phyloP scores from a whole-genome alignment of 2,888 invertebrate genomes.

The Tanypteryx hageni region DNA sequence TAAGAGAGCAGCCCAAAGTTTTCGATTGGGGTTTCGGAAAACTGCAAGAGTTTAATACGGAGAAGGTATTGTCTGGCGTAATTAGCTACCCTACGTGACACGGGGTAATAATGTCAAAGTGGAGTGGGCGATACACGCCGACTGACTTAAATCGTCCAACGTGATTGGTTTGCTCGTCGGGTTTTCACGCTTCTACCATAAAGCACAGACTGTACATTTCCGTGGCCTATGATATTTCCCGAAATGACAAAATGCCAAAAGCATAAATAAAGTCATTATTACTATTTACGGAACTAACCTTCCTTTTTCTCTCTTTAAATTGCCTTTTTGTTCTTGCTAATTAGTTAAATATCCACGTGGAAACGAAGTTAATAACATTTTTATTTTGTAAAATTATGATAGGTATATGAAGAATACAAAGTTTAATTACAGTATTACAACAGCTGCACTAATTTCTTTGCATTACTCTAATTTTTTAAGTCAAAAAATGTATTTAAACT shows the following conservation, averaged over 20 bases:
- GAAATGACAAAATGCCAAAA: neutral
- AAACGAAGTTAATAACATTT: too few species aligned
- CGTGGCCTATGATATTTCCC: neutral
- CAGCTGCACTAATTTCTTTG: too few species aligned
- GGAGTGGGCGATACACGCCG: neutral
- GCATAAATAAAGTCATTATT: too few species aligned
- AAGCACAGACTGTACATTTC: neutral
- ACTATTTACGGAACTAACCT: too few species aligned
- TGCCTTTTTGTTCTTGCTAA: too few species aligned
- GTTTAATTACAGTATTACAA: too few species aligned
- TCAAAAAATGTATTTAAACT: too few species aligned
- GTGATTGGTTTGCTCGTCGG: constrained; percentile 24
- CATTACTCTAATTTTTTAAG: too few species aligned
- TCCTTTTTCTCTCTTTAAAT: too few species aligned
- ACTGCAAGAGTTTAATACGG: constrained; percentile 52
- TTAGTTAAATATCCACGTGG: too few species aligned
- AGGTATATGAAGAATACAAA: too few species aligned
- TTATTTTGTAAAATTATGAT: too few species aligned
- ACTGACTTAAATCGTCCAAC: neutral
- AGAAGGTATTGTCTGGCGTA: constrained; percentile 44
- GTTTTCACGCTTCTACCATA: neutral
- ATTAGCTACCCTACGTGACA: constrained; percentile 46
- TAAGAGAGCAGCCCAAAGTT: constrained; percentile 56
- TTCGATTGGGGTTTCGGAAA: constrained; percentile 43
- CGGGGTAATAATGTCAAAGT: neutral